Evolutionary conservation across 2,797 vertebrate genomes (phyloP), one percentile per base, ranked within the genome.

Genomic region (Rhinichthys osculus): DNA sequence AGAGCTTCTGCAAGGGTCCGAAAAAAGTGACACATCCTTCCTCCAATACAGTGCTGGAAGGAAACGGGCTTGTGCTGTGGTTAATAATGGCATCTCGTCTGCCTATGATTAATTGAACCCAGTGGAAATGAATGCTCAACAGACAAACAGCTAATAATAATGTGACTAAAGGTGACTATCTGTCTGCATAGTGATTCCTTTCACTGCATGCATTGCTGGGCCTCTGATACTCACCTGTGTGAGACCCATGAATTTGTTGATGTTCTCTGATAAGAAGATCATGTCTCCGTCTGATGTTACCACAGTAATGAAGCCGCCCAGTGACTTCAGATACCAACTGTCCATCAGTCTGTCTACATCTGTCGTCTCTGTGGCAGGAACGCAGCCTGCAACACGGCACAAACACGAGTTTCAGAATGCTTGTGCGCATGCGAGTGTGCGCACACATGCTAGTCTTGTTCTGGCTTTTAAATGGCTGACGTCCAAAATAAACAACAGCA

Each of bases 261-360:
- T 97, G 93, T 99, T 99, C 93, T 99, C 98, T 0, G 98, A 99
- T 91, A 99, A 92, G 92, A 98, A 99, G 93, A 99, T 96, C 92
- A 99, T 98, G 93, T 99, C 98, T 27, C 98, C 98, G 44, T 99
- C 98, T 52, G 98, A 97, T 57, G 98, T 99, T 90, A 99, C 96
- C 93, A 99, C 97, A 0, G 97, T 97, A 91, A 99, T 90, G 92
- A 99, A 99, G 81, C 98, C 98, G 91, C 99, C 98, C 93, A 99
- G 94, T 91, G 98, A 97, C 91, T 98, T 99, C 89, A 98, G 96
- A 94, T 98, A 99, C 93, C 98, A 92, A 85, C 95, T 97, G 94
- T 99, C 97, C 96, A 98, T 97, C 93, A 98, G 96, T 89, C 92
- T 94, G 88, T 97, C 95, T 78, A 93, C 92, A 10, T 95, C 95